Conservation (phyloP, 1,140 invertebrate genomes). For the Aphelenchoides avenae region DNA sequence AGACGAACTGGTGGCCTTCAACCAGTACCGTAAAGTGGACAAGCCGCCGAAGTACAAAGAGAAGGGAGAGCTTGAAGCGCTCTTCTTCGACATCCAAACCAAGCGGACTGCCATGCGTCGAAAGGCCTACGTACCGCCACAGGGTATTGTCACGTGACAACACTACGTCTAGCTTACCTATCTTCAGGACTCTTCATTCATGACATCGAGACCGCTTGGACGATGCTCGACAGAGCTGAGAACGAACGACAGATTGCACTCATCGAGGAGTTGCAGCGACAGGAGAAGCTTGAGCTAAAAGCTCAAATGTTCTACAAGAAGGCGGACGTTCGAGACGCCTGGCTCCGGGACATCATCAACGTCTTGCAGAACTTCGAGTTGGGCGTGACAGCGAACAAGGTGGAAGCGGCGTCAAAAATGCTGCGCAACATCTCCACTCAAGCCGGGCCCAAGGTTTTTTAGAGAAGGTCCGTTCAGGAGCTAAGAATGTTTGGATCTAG, state of each 20-base stretch:
- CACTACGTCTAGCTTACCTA: neutral
- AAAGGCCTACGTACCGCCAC: slow-evolving; percentile 79
- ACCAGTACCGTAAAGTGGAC: slow-evolving; percentile 89
- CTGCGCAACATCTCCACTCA: slow-evolving; percentile 96
- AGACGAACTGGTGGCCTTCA: slow-evolving; percentile 79
- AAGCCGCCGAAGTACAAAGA: slow-evolving; percentile 98
- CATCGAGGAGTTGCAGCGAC: slow-evolving; percentile 77
- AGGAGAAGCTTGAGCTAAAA: slow-evolving; percentile 86
- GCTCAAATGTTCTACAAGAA: slow-evolving; percentile 94
- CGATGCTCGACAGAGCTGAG: slow-evolving; percentile 84
- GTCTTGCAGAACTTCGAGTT: slow-evolving; percentile 70
- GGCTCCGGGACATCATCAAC: slow-evolving; percentile 95
- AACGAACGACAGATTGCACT: slow-evolving; percentile 86
- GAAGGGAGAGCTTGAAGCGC: slow-evolving; percentile 87
- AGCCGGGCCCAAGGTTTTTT: slow-evolving; percentile 76
- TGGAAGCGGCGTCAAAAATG: slow-evolving; percentile 94
- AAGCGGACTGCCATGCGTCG: slow-evolving; percentile 87
- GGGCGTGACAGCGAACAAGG: slow-evolving; percentile 77
- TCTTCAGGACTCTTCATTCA: slow-evolving; percentile 69
- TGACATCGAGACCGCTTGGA: slow-evolving; percentile 88
- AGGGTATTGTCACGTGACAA: slow-evolving; percentile 65
- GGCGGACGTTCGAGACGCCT: slow-evolving; percentile 79
- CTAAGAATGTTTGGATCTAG: slow-evolving; percentile 64
- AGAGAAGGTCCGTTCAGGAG: too few species aligned
- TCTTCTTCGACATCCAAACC: slow-evolving; percentile 93